Evolutionary conservation across 2,797 vertebrate species (phyloP).

Genomic region (Uromys caudimaculatus): DNA sequence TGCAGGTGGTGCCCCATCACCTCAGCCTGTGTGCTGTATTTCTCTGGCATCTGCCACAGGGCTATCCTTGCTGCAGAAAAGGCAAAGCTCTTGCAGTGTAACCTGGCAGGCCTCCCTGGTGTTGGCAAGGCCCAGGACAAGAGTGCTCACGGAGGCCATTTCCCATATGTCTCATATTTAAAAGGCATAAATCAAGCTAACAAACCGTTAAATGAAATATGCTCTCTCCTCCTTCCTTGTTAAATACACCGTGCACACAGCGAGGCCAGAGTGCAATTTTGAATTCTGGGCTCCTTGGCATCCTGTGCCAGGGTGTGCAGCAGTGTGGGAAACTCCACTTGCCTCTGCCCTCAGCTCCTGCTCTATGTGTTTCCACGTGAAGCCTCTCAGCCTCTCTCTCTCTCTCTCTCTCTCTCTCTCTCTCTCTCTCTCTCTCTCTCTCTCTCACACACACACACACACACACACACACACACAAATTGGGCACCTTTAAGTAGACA

Average conservation of each 20-base stretch:
- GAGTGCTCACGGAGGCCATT: slow-evolving; percentile 30
- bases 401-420: background rate
- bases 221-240: slow-evolving; percentile 75
- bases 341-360: background rate
- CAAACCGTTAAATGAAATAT: slow-evolving; percentile 84
- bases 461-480: background rate
- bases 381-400: background rate
- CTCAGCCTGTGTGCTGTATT: background rate
- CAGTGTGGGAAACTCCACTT: background rate
- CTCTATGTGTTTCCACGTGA: rapidly evolving
- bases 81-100: background rate
- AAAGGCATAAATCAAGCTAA: slow-evolving; percentile 82
- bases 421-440: background rate
- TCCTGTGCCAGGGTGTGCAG: background rate
- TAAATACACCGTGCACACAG: slow-evolving; percentile 62
- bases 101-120: slow-evolving; percentile 38
- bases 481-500: background rate
- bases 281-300: background rate
- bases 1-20: background rate
- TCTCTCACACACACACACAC: background rate
- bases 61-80: background rate
- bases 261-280: background rate
- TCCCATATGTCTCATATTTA: slow-evolving; percentile 78
- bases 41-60: background rate
- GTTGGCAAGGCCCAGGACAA: slow-evolving; percentile 61